Evolutionary conservation across 2,797 vertebrate genomes (phyloP).

Genomic region (Pipistrellus kuhlii): DNA sequence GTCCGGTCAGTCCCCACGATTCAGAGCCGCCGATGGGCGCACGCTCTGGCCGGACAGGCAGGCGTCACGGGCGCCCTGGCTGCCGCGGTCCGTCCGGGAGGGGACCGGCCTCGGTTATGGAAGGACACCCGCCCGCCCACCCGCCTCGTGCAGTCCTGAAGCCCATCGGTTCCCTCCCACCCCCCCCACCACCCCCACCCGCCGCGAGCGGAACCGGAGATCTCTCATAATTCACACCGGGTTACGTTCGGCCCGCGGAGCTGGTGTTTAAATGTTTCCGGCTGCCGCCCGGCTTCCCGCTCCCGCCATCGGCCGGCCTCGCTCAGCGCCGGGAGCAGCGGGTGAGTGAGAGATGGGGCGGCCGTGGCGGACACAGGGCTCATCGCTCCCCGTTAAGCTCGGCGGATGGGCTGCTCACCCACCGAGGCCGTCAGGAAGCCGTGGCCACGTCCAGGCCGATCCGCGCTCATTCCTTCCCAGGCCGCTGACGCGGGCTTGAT

Average conservation of each 20-base stretch:
- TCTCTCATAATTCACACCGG: conserved; percentile 50
- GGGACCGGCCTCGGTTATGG: rapidly evolving
- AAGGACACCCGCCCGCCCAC: background rate
- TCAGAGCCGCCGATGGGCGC: background rate
- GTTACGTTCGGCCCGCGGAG: background rate
- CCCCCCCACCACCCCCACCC: background rate
- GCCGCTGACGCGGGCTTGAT: too few species aligned
- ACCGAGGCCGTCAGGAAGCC: background rate
- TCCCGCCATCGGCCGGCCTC: too few species aligned
- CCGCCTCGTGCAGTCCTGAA: background rate
- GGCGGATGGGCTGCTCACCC: background rate
- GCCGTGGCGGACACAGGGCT: rapidly evolving
- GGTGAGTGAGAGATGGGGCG: rapidly evolving
- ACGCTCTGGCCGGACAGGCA: background rate
- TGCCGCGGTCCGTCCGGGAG: rapidly evolving
- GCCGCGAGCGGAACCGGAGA: background rate
- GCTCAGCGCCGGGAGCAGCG: rapidly evolving
- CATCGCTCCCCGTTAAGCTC: background rate
- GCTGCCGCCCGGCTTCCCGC: rapidly evolving
- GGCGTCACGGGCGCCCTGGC: rapidly evolving
- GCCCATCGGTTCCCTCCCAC: background rate
- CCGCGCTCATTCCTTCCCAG: too few species aligned
- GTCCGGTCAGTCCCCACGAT: rapidly evolving
- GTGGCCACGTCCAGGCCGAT: rapidly evolving
- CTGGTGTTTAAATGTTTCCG: conserved; percentile 54